Evolutionary conservation across 2,113 vertebrate genomes (phyloP), one percentile per base, ranked within the genome.

Genomic region (Myiopsitta monachus): DNA sequence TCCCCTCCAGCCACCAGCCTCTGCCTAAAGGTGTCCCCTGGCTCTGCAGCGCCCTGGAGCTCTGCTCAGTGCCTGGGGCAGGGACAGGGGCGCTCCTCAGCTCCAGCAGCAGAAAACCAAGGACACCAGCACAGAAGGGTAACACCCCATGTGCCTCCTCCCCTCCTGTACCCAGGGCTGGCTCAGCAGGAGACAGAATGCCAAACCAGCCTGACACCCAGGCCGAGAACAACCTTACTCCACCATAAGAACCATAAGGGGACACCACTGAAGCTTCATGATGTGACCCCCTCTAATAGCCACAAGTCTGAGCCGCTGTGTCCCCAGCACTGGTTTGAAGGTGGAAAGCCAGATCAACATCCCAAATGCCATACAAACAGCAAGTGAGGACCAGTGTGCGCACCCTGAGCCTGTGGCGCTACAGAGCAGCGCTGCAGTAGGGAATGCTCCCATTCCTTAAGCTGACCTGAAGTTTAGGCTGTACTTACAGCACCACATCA

Each of bases 311-410:
- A 90, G 85, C 52, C 1, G 0, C 79, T 21, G n/a, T 7, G 7
- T 49, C 54, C 44, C 68, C 43, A 47, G 12, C 47, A 22, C 70
- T 44, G 68, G 59, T 54, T 39, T 4, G 30, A 47, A 69, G 59
- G 16, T 2, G 4, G 46, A 67, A 41, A 16, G 43, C 55, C 10
- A 23, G 24, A 33, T 11, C 41, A 2, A 55, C 46, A 61, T 18
- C 69, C 59, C 54, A 30, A 57, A 74, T 30, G 26, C 8, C 69
- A 5, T 31, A 13, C 41, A 36, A 14, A 3, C 36, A 49, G 49
- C 67, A 52, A 59, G 4, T 2, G 3, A 13, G 39, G 57, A 70
- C 14, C 9, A 19, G 79, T 1, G 2, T 62, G 36, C 1, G 1
- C 1, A 4, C 62, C 44, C 47, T 2, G 3, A 43, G 75, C 47